phyloP scores from a whole-genome alignment of 2,113 vertebrate genomes.

The Macrotis lagotis region DNA sequence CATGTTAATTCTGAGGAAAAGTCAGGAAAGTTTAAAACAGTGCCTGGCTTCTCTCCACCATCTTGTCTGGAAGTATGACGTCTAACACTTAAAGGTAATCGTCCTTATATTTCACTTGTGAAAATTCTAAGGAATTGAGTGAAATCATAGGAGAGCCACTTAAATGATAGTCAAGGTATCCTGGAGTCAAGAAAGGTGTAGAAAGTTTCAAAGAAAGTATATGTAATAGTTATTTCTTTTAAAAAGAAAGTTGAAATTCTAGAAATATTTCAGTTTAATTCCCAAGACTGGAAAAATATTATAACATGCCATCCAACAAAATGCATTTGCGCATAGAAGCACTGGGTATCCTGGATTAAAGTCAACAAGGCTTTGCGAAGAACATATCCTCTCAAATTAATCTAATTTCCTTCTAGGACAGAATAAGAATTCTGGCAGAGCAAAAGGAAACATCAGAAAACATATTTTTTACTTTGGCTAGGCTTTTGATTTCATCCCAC shows the following conservation, averaged over 20 bases:
- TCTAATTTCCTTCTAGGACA: not conserved
- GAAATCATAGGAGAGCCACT: not conserved
- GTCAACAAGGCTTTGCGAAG: not conserved
- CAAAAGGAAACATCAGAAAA: not conserved
- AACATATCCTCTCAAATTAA: not conserved
- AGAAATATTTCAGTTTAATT: not conserved
- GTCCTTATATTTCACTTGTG: not conserved
- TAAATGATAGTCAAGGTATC: not conserved
- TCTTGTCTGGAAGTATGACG: no score
- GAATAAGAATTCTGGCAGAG: not conserved
- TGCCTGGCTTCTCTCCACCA: no score
- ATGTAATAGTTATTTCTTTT: not conserved
- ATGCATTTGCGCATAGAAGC: not conserved
- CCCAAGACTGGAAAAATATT: not conserved
- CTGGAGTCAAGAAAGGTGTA: not conserved
- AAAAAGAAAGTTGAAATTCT: not conserved
- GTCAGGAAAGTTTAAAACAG: no score
- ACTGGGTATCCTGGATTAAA: not conserved
- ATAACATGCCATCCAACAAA: not conserved
- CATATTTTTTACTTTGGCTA: not conserved
- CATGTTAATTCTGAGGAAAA: no score
- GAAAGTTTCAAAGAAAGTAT: not conserved
- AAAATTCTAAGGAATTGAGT: not conserved
- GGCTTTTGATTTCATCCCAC: not conserved
- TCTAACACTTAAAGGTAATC: not conserved